Evolutionary conservation across 2,888 invertebrate genomes (phyloP), one percentile per base, ranked within the genome.

Genomic region (Drosophila monieri): DNA sequence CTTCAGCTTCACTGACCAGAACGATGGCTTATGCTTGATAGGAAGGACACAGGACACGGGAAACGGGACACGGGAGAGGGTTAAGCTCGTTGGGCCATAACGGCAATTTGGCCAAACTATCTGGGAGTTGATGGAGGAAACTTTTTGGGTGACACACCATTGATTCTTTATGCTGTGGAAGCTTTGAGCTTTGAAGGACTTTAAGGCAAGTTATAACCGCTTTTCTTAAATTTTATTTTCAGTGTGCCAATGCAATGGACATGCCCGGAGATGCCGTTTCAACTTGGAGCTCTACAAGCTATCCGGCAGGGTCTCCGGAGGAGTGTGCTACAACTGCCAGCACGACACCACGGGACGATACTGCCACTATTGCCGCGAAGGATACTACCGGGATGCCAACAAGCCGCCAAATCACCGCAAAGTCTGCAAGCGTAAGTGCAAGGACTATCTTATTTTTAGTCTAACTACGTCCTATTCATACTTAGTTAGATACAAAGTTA

Each of bases 201-300:
- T 18, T 3, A 37, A 30, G 23, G 0, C 32, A 12, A 10, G n/a
- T 27, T 15, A 3, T 44, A 14, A 37, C 43, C 3, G n/a, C 51
- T 51, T 23, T 4, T 41, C 27, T n/a, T 23, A 9, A 1, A 9
- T 4, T 27, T 27, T 39, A 32, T 21, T 46, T 46, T n/a, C 95
- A 99, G 99, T 97, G 88, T 99, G 99, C 94, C 97, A 98, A 93
- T 99, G 99, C 93, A 99, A 99, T 93, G 95, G 97, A 57, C 99
- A 99, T 93, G 98, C 99, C 37, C 94, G 98, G 67, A 95, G 97
- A 89, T 99, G 99, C 92, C 96, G 98, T 56, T 99, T 99, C 95
- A 99, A 98, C 94, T 97, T 98, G 96, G 99, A 99, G 92, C 93
- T 99, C 87, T 99, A 97, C 94, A 97, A 98, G 93, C 93, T 99